phyloP scores from a whole-genome alignment of 1,140 invertebrate species.

The Pogonognathellus flavescens region DNA sequence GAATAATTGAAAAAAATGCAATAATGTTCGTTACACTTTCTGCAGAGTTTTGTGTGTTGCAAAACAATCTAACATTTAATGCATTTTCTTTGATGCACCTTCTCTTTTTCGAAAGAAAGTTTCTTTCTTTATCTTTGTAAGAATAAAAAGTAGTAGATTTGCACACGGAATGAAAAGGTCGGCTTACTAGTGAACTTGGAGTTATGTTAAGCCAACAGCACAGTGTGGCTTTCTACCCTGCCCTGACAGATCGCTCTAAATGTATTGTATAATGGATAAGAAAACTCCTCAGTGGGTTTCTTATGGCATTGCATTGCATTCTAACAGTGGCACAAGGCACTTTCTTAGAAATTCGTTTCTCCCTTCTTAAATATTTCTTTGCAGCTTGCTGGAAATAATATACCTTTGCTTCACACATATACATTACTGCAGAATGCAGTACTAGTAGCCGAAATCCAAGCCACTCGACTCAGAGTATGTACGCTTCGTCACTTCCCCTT shows the following conservation, averaged over 20 bases:
- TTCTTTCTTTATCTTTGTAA: background rate
- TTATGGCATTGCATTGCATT: conserved; percentile 10
- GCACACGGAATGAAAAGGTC: background rate
- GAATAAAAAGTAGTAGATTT: background rate
- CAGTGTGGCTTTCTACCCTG: background rate
- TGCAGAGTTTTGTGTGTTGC: too few relatives aligned
- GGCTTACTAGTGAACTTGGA: background rate
- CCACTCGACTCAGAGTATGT: conserved; percentile 1
- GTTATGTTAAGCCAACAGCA: background rate
- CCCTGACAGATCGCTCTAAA: background rate
- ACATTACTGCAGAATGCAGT: background rate
- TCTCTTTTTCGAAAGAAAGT: too few relatives aligned
- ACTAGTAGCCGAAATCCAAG: conserved; percentile 2
- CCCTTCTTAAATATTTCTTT: conserved; percentile 47
- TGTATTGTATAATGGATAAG: background rate
- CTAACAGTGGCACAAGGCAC: background rate
- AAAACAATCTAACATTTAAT: too few relatives aligned
- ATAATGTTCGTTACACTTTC: too few relatives aligned
- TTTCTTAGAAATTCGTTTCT: conserved; percentile 11
- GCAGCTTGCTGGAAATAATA: background rate
- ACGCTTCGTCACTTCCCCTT: conserved; percentile 33
- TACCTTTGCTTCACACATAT: too few relatives aligned
- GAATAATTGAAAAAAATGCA: too few relatives aligned
- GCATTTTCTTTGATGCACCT: too few relatives aligned
- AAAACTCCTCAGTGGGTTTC: background rate